A percentile compares a stretch with the other conserved stretches of the same genome.
phyloP scores from a whole-genome alignment of 2,113 vertebrate species.

The Morone saxatilis region DNA sequence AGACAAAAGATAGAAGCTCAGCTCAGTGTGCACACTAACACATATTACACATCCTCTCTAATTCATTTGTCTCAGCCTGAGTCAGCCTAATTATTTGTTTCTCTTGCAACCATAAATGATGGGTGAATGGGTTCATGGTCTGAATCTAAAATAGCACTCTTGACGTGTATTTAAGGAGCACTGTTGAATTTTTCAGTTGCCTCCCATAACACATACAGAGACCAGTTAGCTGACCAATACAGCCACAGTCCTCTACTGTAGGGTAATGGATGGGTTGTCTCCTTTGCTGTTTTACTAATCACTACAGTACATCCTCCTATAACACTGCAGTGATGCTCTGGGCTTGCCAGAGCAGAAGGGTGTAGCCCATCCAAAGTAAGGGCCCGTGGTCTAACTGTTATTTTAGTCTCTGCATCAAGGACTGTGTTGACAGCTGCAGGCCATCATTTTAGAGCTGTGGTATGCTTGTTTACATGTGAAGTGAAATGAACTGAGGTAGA shows the following conservation, averaged over 20 bases:
- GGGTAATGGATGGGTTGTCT: slow-evolving; percentile 33
- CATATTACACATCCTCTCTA: background rate
- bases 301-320: background rate
- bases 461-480: slow-evolving; percentile 25
- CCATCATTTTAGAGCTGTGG: slow-evolving; percentile 22
- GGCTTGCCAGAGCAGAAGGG: slow-evolving; percentile 55
- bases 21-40: background rate
- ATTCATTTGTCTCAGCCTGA: background rate
- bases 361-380: slow-evolving; percentile 40
- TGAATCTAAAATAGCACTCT: background rate
- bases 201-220: slow-evolving; percentile 7
- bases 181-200: slow-evolving; percentile 1
- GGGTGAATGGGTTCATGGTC: background rate
- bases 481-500: slow-evolving; percentile 13
- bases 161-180: slow-evolving; percentile 1
- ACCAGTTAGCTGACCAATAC: slow-evolving; percentile 1
- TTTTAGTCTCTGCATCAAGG: slow-evolving; percentile 52
- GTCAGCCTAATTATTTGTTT: background rate
- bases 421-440: slow-evolving; percentile 43
- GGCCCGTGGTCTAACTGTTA: slow-evolving; percentile 51
- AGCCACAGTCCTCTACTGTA: slow-evolving; percentile 5
- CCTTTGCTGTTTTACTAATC: slow-evolving; percentile 26
- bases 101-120: background rate
- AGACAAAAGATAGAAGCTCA: background rate
- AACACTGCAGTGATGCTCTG: slow-evolving; percentile 7